Evolutionary conservation across 2,888 invertebrate species (phyloP).

Genomic region (Nymphalis c-album): DNA sequence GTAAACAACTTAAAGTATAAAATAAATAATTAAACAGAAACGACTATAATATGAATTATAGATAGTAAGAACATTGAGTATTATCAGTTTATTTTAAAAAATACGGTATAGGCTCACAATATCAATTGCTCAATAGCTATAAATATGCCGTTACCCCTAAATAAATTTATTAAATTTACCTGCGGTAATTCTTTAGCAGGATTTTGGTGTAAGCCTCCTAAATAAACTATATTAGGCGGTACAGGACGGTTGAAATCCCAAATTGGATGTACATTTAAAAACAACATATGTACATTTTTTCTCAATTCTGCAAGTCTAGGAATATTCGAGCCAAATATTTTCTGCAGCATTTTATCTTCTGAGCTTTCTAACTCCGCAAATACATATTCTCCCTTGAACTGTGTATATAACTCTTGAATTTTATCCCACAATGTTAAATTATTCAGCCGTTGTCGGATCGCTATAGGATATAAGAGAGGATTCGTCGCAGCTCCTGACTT

Average conservation of each 20-base stretch:
- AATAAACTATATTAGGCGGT: constrained; percentile 57
- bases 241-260: constrained; percentile 56
- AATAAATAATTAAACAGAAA: no score
- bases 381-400: constrained; percentile 18
- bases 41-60: no score
- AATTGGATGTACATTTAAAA: constrained; percentile 61
- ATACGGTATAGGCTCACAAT: no score
- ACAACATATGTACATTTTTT: constrained; percentile 51
- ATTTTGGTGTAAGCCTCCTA: constrained; percentile 61
- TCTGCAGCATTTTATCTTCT: constrained; percentile 38
- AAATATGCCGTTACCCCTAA: no score
- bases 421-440: constrained; percentile 44
- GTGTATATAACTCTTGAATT: constrained; percentile 32
- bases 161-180: constrained; percentile 42
- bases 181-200: constrained; percentile 53
- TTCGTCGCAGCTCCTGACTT: constrained; percentile 46
- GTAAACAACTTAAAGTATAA: no score
- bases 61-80: no score
- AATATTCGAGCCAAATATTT: constrained; percentile 36
- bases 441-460: constrained; percentile 35
- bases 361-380: constrained; percentile 18
- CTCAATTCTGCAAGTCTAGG: constrained; percentile 40
- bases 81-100: no score
- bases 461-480: constrained; percentile 45
- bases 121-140: no score